Evolutionary conservation across 1,140 invertebrate species (phyloP).

Genomic region (Heliconius hermathena): DNA sequence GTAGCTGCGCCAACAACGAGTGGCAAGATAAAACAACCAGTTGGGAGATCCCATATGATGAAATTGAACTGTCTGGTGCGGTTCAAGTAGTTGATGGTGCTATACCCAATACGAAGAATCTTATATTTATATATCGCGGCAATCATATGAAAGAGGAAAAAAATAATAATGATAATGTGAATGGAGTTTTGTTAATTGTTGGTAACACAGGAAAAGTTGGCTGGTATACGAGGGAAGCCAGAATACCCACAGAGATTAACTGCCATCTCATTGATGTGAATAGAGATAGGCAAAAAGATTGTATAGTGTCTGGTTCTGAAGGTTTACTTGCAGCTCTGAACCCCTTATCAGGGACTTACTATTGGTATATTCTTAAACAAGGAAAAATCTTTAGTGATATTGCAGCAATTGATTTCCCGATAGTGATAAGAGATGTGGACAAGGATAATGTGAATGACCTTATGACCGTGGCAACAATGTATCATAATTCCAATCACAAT

Average conservation of each 20-base stretch:
- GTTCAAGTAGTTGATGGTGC: conserved; percentile 86
- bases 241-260: conserved; percentile 86
- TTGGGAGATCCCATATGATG: conserved; percentile 88
- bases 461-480: conserved; percentile 82
- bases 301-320: conserved; percentile 86
- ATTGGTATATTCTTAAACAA: conserved; percentile 85
- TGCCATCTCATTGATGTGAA: conserved; percentile 87
- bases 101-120: conserved; percentile 84
- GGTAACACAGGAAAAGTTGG: conserved; percentile 84
- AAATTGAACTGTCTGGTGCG: conserved; percentile 87
- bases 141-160: conserved; percentile 83
- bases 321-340: conserved; percentile 86
- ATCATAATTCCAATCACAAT: conserved; percentile 80
- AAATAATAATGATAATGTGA: conserved; percentile 76
- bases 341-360: conserved; percentile 85
- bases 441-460: conserved; percentile 87
- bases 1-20: conserved; percentile 82
- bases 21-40: conserved; percentile 82
- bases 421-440: conserved; percentile 87
- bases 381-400: conserved; percentile 76
- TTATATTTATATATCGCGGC: conserved; percentile 87
- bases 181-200: conserved; percentile 84
- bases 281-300: conserved; percentile 86
- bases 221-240: conserved; percentile 85
- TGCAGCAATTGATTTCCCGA: conserved; percentile 84